Percentiles rank a stretch among this genome's conserved stretches.
Conservation (phyloP, 1,140 invertebrate species). For the Zaprionus nigranus region DNA sequence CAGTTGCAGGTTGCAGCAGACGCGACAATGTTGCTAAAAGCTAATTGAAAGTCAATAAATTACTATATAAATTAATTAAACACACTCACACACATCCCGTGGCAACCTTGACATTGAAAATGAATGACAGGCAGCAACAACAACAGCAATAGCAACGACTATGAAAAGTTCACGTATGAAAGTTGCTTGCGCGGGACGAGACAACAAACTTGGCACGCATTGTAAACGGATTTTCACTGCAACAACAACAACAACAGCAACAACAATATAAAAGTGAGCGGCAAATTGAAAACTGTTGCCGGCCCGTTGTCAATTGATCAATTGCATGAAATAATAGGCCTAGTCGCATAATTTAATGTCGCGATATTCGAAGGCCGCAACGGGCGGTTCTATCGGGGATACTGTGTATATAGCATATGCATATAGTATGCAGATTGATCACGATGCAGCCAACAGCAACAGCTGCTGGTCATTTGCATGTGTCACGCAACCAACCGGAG, state of each 20-base stretch:
- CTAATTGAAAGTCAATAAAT: conserved; percentile 82
- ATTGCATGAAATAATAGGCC: conserved; percentile 82
- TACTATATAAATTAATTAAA: conserved; percentile 56
- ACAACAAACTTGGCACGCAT: conserved; percentile 66
- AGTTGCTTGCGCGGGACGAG: conserved; percentile 56
- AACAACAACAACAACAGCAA: conserved; percentile 3
- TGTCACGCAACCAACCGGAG: conserved; percentile 43
- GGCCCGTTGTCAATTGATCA: conserved; percentile 76
- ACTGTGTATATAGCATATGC: background rate
- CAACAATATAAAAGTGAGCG: conserved; percentile 69
- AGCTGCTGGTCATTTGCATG: conserved; percentile 22
- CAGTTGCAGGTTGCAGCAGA: conserved; percentile 33
- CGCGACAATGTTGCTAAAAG: conserved; percentile 37
- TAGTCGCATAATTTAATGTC: conserved; percentile 80
- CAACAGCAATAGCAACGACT: conserved; percentile 30
- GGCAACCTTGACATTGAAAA: conserved; percentile 79
- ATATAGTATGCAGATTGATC: conserved; percentile 72
- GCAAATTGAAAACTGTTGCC: conserved; percentile 21
- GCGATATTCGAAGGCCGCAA: conserved; percentile 63
- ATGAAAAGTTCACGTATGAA: conserved; percentile 75
- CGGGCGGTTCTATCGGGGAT: conserved; percentile 16
- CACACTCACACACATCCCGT: conserved; percentile 46
- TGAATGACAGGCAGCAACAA: conserved; percentile 64
- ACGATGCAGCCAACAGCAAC: conserved; percentile 43
- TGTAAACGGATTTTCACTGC: conserved; percentile 75